Evolutionary conservation across 2,888 invertebrate species (phyloP).

Genomic region (Didymodactylos carnosus): DNA sequence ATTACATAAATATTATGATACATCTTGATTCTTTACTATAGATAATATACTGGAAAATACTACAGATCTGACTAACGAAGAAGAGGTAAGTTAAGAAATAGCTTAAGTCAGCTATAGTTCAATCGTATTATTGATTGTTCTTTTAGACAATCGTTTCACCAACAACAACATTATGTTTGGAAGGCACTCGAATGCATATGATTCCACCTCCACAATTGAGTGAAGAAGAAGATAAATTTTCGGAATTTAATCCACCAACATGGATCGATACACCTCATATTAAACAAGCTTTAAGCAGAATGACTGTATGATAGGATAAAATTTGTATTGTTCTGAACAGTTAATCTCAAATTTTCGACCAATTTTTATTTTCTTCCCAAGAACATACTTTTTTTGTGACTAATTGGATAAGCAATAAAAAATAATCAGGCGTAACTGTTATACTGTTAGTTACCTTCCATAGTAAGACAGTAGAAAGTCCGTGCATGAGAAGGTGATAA

Average conservation of each 20-base stretch:
- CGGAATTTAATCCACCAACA: neutral
- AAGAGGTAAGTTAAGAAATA: neutral
- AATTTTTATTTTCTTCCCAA: too few relatives aligned
- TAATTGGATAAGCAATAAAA: too few relatives aligned
- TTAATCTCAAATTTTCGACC: too few relatives aligned
- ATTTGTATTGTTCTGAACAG: too few relatives aligned
- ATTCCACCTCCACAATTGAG: neutral
- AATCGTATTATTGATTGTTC: too few relatives aligned
- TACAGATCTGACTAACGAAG: neutral
- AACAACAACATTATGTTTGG: neutral
- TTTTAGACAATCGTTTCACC: neutral
- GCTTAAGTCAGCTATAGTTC: too few relatives aligned
- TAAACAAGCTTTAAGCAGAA: neutral
- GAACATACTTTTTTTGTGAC: too few relatives aligned
- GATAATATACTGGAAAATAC: neutral
- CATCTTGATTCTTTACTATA: neutral
- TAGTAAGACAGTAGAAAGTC: too few relatives aligned
- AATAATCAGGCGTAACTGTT: too few relatives aligned
- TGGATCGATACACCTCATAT: neutral
- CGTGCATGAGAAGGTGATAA: too few relatives aligned
- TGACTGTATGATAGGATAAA: too few relatives aligned
- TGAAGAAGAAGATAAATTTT: neutral
- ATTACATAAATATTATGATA: neutral
- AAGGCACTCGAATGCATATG: neutral
- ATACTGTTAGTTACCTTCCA: too few relatives aligned